Conservation (phyloP, 2,113 vertebrate species). For the Pseudorectes ferrugineus region DNA sequence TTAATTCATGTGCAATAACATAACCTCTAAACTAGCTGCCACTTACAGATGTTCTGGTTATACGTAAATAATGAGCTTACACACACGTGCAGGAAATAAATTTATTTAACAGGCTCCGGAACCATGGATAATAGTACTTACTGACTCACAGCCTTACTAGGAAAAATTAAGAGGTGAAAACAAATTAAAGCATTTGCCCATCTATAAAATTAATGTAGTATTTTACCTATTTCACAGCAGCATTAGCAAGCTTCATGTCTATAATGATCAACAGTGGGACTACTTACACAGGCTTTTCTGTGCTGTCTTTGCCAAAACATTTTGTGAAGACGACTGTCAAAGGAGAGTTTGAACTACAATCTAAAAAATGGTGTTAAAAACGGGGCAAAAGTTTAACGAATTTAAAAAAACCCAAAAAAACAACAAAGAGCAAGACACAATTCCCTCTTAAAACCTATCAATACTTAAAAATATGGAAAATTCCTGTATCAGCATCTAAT, state of each 20-base stretch:
- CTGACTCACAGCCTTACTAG: not conserved
- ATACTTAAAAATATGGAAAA: not conserved
- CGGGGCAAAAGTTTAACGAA: not conserved
- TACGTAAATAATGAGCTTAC: not conserved
- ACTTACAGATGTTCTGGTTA: not conserved
- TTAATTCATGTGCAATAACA: not conserved
- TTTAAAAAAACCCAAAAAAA: not conserved
- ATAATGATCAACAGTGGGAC: not conserved
- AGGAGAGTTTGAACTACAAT: not conserved
- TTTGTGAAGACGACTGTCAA: not conserved
- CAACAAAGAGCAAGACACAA: not conserved
- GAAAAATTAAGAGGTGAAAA: not conserved
- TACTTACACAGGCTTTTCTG: not conserved
- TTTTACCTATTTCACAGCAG: slow-evolving; percentile 7
- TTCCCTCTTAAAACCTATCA: not conserved
- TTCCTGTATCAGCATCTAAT: not conserved
- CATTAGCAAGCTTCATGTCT: not conserved
- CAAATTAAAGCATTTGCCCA: not conserved
- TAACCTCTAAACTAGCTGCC: not conserved
- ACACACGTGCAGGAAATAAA: not conserved
- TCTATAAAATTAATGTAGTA: not conserved
- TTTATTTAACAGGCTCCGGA: not conserved
- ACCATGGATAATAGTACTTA: not conserved
- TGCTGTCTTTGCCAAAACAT: not conserved
- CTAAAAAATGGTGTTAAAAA: not conserved